Evolutionary conservation across 2,888 invertebrate genomes (phyloP), one percentile per base, ranked within the genome.

Genomic region (Drosophila algonquin): DNA sequence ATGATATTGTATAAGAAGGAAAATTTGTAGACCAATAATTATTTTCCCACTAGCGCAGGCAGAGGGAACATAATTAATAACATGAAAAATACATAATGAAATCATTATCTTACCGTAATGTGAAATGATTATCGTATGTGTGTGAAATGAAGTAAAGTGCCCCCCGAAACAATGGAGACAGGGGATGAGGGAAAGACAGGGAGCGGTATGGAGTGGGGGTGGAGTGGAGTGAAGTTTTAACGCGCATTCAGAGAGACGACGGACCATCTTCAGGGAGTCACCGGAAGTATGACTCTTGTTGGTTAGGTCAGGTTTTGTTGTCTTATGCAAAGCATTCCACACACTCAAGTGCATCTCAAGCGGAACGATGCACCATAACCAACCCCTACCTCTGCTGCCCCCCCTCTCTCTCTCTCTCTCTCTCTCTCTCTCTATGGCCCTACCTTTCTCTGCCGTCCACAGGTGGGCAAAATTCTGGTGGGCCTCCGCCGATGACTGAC

Each of bases 11-110:
- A 50, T 67, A 24, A 40, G 27, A 67, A 16, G 76, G 81, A 67
- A 81, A 84, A 76, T 80, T 87, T 81, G 84, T 87, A 78, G 63
- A 76, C 80, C 77, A 61, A 87, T 83, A 80, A 83, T 84, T 87
- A 84, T 84, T 87, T 84, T 84, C 87, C 83, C 83, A 84, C 87
- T 84, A 84, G 78, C 80, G 67, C 56, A 47, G 58, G 77, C 35
- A 46, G 40, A 27, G 47, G 46, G 48, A 76, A 76, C 74, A 83
- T 86, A 87, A 86, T 87, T 86, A 86, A 87, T 88, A 86, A 88
- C 88, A 87, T 77, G 85, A 82, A 87, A 87, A 85, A 87, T 81
- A 87, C 81, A 88, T 83, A 88, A 86, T 86, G 81, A 88, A 83
- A 81, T 81, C 80, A 88, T 86, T 88, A 88, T 86, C 87, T 79